phyloP scores from a whole-genome alignment of 2,888 invertebrate species.

The Gastrophysa polygoni region DNA sequence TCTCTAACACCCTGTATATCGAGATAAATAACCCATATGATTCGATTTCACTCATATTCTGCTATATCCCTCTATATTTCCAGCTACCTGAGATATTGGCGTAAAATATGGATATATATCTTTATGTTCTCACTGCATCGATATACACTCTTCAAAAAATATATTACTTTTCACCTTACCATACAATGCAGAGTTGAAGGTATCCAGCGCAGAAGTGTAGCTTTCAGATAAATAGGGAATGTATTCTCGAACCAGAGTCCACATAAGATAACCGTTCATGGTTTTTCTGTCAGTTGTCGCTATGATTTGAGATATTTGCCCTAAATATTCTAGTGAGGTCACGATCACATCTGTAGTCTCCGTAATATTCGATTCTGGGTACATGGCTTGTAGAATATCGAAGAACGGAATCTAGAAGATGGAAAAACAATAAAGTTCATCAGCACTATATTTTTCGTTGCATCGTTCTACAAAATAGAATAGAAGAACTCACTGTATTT shows the following conservation, averaged over 20 bases:
- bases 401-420: constrained; percentile 56
- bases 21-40: too few species aligned
- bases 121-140: too few species aligned
- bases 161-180: constrained; percentile 47
- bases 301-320: constrained; percentile 60
- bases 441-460: too few species aligned
- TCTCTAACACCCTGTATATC: too few species aligned
- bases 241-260: constrained; percentile 63
- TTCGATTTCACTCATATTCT: too few species aligned
- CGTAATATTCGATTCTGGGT: constrained; percentile 58
- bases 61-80: too few species aligned
- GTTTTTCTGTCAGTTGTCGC: constrained; percentile 61
- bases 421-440: neutral
- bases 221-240: constrained; percentile 62
- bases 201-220: constrained; percentile 47
- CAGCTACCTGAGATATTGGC: too few species aligned
- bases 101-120: too few species aligned
- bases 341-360: constrained; percentile 63
- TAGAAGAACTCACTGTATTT: constrained; percentile 52
- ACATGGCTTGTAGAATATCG: constrained; percentile 60
- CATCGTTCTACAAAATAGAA: too few species aligned
- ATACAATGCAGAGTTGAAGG: constrained; percentile 48
- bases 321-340: constrained; percentile 61
- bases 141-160: too few species aligned
- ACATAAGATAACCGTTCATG: constrained; percentile 66